Evolutionary conservation across 2,888 invertebrate genomes (phyloP).

Genomic region (Allacma fusca): DNA sequence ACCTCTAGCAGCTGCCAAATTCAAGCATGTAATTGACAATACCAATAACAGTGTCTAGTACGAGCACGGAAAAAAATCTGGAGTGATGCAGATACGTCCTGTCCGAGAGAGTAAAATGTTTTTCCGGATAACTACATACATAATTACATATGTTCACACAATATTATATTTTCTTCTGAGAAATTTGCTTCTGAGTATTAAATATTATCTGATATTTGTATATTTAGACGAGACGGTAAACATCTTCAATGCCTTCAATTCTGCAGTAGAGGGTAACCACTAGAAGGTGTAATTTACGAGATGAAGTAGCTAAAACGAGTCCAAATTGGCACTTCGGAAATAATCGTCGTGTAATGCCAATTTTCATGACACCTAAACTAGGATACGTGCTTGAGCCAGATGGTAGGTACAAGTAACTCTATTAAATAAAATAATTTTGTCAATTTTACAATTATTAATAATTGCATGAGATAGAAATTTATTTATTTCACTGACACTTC

Average conservation of each 20-base stretch:
- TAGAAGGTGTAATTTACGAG: slow-evolving; percentile 66
- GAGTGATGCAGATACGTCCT: slow-evolving; percentile 72
- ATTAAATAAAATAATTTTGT: not conserved
- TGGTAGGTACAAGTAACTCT: too few species aligned
- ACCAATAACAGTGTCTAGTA: not conserved
- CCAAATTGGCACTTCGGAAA: slow-evolving; percentile 71
- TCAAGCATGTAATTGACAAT: slow-evolving; percentile 40
- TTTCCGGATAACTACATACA: too few species aligned
- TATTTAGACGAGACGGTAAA: slow-evolving; percentile 32
- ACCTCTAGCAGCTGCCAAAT: slow-evolving; percentile 67
- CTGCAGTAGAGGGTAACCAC: not conserved
- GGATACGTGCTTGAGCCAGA: slow-evolving; percentile 71
- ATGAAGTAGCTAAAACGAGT: slow-evolving; percentile 68
- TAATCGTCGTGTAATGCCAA: slow-evolving; percentile 70
- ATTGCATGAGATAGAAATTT: too few species aligned
- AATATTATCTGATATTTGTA: too few species aligned
- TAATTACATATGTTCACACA: slow-evolving; percentile 61
- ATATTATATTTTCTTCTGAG: too few species aligned
- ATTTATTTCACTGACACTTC: too few species aligned
- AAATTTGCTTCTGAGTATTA: too few species aligned
- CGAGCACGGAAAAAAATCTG: slow-evolving; percentile 64
- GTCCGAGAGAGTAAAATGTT: slow-evolving; percentile 67
- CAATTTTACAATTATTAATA: too few species aligned
- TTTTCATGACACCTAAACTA: slow-evolving; percentile 71
- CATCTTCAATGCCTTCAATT: slow-evolving; percentile 32